Evolutionary conservation across 2,888 invertebrate species (phyloP).

Genomic region (Bellardia pandia): DNA sequence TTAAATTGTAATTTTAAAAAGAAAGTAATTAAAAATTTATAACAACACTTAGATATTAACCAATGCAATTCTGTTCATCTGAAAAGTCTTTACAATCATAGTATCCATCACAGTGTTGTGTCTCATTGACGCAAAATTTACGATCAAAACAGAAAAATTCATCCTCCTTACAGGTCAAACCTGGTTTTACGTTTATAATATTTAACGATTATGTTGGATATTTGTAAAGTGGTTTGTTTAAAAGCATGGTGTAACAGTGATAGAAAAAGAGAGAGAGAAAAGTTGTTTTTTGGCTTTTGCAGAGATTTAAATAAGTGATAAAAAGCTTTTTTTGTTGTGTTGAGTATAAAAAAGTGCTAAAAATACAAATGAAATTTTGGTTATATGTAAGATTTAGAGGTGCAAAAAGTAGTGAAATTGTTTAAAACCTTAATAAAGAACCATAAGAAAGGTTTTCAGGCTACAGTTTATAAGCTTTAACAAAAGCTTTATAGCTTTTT

Average conservation of each 20-base stretch:
- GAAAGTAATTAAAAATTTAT: background rate
- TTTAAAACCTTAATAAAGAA: too few relatives aligned
- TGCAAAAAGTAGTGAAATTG: constrained; percentile 3
- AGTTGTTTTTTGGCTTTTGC: background rate
- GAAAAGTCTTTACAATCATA: constrained; percentile 96
- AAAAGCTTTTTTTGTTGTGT: constrained; percentile 33
- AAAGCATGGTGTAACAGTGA: background rate
- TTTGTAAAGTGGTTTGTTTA: background rate
- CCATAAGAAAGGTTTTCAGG: background rate
- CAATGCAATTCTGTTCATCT: constrained; percentile 94
- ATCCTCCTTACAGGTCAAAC: constrained; percentile 86
- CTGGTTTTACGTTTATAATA: constrained; percentile 74
- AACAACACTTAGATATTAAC: constrained; percentile 81
- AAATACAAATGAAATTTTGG: background rate
- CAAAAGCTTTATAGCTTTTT: too few relatives aligned
- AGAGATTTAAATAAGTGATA: constrained; percentile 2
- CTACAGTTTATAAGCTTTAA: too few relatives aligned
- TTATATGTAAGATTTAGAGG: background rate
- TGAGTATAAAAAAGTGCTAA: background rate
- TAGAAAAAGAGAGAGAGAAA: constrained; percentile 32
- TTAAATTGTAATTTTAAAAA: constrained; percentile 6
- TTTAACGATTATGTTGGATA: constrained; percentile 4
- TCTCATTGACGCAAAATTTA: constrained; percentile 90
- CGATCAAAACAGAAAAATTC: constrained; percentile 90
- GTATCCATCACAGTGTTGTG: constrained; percentile 93